Evolutionary conservation across 2,797 vertebrate species (phyloP), one percentile per base, ranked within the genome.

Genomic region (Mycteria americana): DNA sequence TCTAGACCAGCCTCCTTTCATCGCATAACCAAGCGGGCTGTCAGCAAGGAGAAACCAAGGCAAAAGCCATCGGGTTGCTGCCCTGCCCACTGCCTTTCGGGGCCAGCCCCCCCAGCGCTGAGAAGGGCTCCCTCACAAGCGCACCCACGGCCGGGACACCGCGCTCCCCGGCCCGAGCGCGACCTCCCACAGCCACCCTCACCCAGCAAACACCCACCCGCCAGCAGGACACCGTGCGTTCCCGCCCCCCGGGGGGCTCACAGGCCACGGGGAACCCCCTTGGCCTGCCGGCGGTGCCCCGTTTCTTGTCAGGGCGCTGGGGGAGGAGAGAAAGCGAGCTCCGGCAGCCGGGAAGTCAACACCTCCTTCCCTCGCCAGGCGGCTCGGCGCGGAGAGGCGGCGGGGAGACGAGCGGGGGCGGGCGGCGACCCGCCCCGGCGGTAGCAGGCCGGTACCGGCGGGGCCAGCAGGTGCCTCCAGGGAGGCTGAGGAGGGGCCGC

Each of bases 41-140:
- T 3, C 92, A 35, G 21, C 24, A 1, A 14, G 0, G 10, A 1
- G 18, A 23, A 16, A 27, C 21, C n/a, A 11, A 18, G 14, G 33
- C 53, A 10, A 45, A 54, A 23, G 24, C 77, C 56, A 4, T n/a
- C 1, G 37, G 53, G 18, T 2, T 1, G 22, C 85, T 5, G 46
- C 90, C 46, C 53, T 7, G 64, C 35, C 41, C 22, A 59, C 54
- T 1, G 60, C 13, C 50, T 33, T 4, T 23, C 56, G 3, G 18
- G 35, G 17, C n/a, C 50, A 6, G n/a, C 24, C 43, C 18, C 53
- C 3, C 17, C 43, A 9, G 22, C 30, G 14, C 74, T 2, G 27
- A 33, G 5, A 12, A 28, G 11, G 6, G 39, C 45, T 37, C 60
- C 59, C 31, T 25, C 62, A 4, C 25, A 6, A 30, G 16, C 11